Conservation (phyloP, 2,888 invertebrate genomes). For the Caenorhabditis sp. region DNA sequence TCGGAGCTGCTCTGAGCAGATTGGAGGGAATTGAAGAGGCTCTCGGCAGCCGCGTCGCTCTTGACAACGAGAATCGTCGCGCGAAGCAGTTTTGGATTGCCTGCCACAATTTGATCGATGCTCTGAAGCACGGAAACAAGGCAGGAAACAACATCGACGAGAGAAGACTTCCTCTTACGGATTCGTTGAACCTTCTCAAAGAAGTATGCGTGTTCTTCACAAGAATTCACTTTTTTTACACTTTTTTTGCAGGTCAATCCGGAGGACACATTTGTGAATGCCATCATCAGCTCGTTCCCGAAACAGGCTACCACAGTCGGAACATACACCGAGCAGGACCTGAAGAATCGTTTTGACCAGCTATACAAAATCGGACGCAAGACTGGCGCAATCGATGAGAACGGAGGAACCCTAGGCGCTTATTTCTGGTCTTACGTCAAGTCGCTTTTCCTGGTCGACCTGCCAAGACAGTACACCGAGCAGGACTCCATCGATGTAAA, state of each 20-base stretch:
- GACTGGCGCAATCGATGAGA: conserved; percentile 89
- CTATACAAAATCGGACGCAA: conserved; percentile 84
- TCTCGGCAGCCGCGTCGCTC: conserved; percentile 81
- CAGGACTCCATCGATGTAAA: conserved; percentile 86
- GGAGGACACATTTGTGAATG: conserved; percentile 88
- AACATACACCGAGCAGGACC: conserved; percentile 89
- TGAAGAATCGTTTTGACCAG: conserved; percentile 87
- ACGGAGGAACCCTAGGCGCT: conserved; percentile 84
- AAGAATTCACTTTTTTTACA: no score
- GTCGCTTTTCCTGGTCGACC: conserved; percentile 84
- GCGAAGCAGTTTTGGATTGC: conserved; percentile 95
- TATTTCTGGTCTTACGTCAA: conserved; percentile 84
- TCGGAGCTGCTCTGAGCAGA: conserved; percentile 86
- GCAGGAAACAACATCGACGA: conserved; percentile 78
- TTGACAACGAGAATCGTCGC: conserved; percentile 80
- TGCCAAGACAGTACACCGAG: conserved; percentile 84
- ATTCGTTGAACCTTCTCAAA: conserved; percentile 65
- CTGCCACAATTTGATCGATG: conserved; percentile 89
- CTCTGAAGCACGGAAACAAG: conserved; percentile 82
- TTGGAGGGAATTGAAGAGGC: conserved; percentile 87
- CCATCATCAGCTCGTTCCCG: conserved; percentile 86
- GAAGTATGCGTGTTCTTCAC: conserved; percentile 71
- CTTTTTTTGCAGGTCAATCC: conserved; percentile 66
- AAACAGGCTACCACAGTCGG: conserved; percentile 87
- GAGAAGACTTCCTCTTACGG: conserved; percentile 75